Base-by-base conservation (phyloP, 2,888 invertebrate species). In the Uropetala carovei region DNA sequence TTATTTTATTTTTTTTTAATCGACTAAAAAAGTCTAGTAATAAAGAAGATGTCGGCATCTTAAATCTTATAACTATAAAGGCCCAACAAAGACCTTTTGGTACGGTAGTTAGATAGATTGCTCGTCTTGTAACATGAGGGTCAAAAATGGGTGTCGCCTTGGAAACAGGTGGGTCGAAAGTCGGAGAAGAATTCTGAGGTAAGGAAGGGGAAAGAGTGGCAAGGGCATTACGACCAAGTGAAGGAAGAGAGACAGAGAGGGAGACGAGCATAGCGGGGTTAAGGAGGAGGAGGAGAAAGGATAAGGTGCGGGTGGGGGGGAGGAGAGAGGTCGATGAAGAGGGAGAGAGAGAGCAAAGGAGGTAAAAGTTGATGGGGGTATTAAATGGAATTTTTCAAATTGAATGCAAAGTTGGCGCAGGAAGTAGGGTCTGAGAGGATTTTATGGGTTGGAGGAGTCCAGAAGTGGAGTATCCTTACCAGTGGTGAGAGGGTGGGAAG, bases 311-410 rank as follows among this genome's bases (percentile, higher is more conserved):
- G 14, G 11, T 14, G 9, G 9, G 13, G 57, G n/a, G n/a, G 1
- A n/a, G 11, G 84, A 57, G 56, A 57, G 18, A 57, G 30, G 18
- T 30, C 56, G 43, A 9, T 83, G 11, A 13, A 5, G 8, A 18
- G 43, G 16, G 14, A 5, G 22, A 22, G 81, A 27, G 81, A 27
- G 82, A 30, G 10, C 13, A 43, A 82, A 82, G 27, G 13, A 11
- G 22, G 22, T 13, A 58, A 13, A 85, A 22, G 85, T 85, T 85
- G 58, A 85, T 85, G 85, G 58, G 58, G 16, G 58, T 22, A 57
- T 85, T 58, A 22, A 85, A 85, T 85, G 85, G 58, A 85, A 75
- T 85, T 85, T 85, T 85, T 58, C 85, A 13, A 85, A 85, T 57
- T 57, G 85, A 58, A 85, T 85, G 85, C 56, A 57, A 85, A 85